Percentiles rank a stretch among this genome's conserved stretches.
phyloP scores from a whole-genome alignment of 64 coral and sea anemone species.

The Actinia equina region DNA sequence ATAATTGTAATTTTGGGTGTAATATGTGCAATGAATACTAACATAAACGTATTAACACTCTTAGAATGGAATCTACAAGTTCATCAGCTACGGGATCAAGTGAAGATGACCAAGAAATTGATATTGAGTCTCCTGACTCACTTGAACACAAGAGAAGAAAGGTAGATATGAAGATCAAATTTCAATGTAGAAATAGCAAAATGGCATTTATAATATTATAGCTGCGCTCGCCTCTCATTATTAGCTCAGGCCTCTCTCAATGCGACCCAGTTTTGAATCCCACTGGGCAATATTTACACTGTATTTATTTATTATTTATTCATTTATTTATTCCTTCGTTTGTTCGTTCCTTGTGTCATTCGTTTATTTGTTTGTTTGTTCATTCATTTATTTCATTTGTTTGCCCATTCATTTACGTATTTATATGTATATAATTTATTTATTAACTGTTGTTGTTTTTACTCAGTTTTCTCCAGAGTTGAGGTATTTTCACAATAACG shows the following conservation, averaged over 20 bases:
- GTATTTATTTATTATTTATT: no score
- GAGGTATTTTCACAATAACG: constrained; percentile 3
- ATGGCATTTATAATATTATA: neutral
- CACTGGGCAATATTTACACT: no score
- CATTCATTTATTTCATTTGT: no score
- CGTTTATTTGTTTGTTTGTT: no score
- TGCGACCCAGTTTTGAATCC: no score
- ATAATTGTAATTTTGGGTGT: no score
- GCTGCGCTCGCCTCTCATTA: no score
- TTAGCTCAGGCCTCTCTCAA: no score
- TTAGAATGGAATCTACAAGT: constrained; percentile 52
- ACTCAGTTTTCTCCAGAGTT: neutral
- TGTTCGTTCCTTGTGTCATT: no score
- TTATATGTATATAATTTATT: no score
- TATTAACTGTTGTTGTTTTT: neutral
- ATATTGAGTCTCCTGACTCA: constrained; percentile 52
- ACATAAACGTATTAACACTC: neutral
- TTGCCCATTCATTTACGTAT: no score
- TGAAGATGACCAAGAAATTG: constrained; percentile 73
- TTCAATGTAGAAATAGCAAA: neutral
- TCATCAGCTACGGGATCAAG: constrained; percentile 79
- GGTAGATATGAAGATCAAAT: constrained; percentile 15
- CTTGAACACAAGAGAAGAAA: constrained; percentile 57
- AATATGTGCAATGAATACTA: neutral
- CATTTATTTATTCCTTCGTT: no score